Percentiles rank a stretch among this genome's conserved stretches.
Evolutionary conservation across 2,888 invertebrate genomes (phyloP).

Genomic region (Syrphus vitripennis): DNA sequence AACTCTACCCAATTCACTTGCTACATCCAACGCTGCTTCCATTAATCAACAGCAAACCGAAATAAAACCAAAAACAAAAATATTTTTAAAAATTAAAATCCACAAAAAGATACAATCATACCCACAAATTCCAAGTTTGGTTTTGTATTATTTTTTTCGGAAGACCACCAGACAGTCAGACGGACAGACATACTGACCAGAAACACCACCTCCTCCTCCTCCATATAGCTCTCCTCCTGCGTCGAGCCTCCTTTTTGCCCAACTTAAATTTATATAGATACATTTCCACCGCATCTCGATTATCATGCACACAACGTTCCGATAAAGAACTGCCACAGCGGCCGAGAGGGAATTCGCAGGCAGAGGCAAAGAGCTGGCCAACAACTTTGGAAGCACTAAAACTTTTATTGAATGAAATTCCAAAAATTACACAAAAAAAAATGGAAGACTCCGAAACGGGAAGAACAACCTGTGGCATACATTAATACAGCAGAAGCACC

Average conservation of each 20-base stretch:
- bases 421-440: constrained; percentile 43
- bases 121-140: constrained; percentile 33
- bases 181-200: constrained; percentile 64
- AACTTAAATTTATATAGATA: background rate
- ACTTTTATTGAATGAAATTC: constrained; percentile 70
- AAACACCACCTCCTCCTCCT: constrained; percentile 4
- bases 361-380: background rate
- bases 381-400: constrained; percentile 27
- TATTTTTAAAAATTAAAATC: background rate
- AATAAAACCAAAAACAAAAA: background rate
- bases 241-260: background rate
- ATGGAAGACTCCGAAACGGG: background rate
- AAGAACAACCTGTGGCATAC: constrained; percentile 34
- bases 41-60: constrained; percentile 49
- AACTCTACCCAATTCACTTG: constrained; percentile 59
- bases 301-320: constrained; percentile 68
- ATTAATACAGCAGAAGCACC: background rate
- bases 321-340: constrained; percentile 58
- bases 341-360: background rate
- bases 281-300: constrained; percentile 30
- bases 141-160: background rate
- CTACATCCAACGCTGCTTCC: constrained; percentile 38
- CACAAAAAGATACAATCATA: constrained; percentile 44
- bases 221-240: too few species aligned
- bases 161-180: constrained; percentile 59